These are phyloP conservation scores for Unio delphinus DNA, from an alignment of 2,888 invertebrate species.

Conservation along the genomic window DNA sequence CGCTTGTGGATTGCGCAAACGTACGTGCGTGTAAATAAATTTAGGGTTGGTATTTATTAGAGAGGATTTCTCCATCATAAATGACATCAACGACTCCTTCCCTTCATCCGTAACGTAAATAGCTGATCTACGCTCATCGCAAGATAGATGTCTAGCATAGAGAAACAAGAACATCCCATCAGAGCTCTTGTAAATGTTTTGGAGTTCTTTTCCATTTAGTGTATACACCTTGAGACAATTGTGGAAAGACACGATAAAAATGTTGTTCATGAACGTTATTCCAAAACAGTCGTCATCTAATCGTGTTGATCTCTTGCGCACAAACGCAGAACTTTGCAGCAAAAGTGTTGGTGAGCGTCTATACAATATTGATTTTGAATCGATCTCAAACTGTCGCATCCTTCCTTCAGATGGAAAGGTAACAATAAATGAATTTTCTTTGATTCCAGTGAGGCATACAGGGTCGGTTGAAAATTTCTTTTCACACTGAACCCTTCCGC, in stretches of 20 bases:
- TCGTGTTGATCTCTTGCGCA: not conserved
- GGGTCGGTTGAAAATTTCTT: no score
- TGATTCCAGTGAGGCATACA: no score
- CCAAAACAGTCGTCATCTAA: constrained; percentile 22
- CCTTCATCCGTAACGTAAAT: constrained; percentile 20
- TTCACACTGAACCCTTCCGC: no score
- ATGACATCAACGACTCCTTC: constrained; percentile 8
- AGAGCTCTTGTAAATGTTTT: not conserved
- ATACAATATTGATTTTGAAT: no score
- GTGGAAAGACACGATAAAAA: constrained; percentile 22
- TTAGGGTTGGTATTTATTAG: constrained; percentile 1
- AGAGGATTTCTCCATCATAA: constrained; percentile 7
- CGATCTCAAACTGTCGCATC: no score
- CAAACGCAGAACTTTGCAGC: no score
- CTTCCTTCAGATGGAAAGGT: no score
- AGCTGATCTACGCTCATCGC: constrained; percentile 7
- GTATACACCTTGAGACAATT: constrained; percentile 21
- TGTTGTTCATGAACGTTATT: constrained; percentile 6
- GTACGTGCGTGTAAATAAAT: constrained; percentile 15
- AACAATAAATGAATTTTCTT: no score
- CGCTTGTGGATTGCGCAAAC: constrained; percentile 21
- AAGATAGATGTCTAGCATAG: constrained; percentile 10
- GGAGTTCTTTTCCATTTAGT: constrained; percentile 9
- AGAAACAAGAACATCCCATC: constrained; percentile 9
- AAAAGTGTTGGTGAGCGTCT: no score